Evolutionary conservation across 2,888 invertebrate species (phyloP), one percentile per base, ranked within the genome.

Genomic region (Acanthoscelides obtectus): DNA sequence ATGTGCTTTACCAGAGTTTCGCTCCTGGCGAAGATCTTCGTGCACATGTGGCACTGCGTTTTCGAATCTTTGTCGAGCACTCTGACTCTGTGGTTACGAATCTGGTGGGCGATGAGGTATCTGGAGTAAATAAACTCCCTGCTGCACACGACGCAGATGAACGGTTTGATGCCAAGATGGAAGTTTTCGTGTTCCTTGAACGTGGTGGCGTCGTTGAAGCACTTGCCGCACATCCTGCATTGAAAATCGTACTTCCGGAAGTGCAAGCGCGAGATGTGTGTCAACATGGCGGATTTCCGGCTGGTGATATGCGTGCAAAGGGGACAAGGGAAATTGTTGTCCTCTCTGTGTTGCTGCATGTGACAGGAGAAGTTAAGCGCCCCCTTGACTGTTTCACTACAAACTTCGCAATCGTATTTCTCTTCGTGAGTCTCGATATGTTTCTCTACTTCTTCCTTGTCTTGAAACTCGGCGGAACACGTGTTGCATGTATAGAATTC

Each of bases 181-280:
- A 80, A 77, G 27, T 82, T 80, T 63, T 84, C 81, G 72, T 88
- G 88, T 20, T 86, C 81, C 66, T 84, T 81, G 27, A 87, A 81
- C 66, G 86, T 86, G 5, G 86, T 83, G n/a, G 82, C 82, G 20
- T 83, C 83, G 0, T 86, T 84, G 77, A 84, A 88, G 2, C 85
- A 86, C 77, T 87, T 88, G 0, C 88, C 88, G 72, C 88, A 88
- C 0, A 82, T 82, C 27, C 84, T 80, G 71, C 88, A 88, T 6
- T 87, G 84, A 72, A 81, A 86, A 68, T 84, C 84, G 74, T 84
- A 86, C 69, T 86, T 76, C 70, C 78, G 76, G 19, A 77, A 75
- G 67, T 79, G 80, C 73, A 79, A 69, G 1, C 79, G 71, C 21
- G 78, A 75, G 64, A 80, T 80, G 71, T 80, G 80, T 0, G 79